These are phyloP conservation scores for Gymnocheta viridis DNA, from an alignment of 2,888 invertebrate genomes.

Conservation along the genomic window DNA sequence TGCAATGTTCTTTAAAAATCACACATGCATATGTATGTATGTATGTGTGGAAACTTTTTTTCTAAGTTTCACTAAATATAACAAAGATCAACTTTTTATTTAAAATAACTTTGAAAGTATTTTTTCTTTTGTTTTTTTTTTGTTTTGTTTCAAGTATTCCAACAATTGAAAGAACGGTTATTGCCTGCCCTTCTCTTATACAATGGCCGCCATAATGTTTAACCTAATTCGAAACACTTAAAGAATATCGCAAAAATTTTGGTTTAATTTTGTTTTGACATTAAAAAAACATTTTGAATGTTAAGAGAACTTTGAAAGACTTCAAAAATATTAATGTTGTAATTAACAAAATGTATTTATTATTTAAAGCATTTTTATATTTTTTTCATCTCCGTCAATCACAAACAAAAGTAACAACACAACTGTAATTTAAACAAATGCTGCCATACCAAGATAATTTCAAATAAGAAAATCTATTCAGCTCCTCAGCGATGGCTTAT, in stretches of 20 bases:
- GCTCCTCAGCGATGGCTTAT: neutral
- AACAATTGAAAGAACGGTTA: slow-evolving; percentile 1
- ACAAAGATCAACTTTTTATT: slow-evolving; percentile 4
- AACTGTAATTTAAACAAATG: neutral
- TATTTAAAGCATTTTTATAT: neutral
- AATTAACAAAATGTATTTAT: neutral
- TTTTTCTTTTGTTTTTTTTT: neutral
- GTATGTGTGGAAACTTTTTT: neutral
- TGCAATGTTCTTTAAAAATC: slow-evolving; percentile 38
- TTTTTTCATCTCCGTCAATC: neutral
- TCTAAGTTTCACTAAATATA: neutral
- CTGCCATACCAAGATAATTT: neutral
- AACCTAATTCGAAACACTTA: no score
- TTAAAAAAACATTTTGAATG: neutral
- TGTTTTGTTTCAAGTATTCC: neutral
- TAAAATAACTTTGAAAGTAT: slow-evolving; percentile 3
- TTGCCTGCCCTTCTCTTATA: neutral
- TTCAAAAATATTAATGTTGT: neutral
- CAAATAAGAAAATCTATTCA: neutral
- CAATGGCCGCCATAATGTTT: no score
- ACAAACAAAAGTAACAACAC: neutral
- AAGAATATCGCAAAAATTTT: neutral
- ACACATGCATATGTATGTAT: neutral
- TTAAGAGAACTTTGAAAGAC: neutral
- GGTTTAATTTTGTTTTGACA: neutral